A percentile compares a stretch with the other conserved stretches of the same genome.
These are phyloP conservation scores for Habrosyne pyritoides DNA, from an alignment of 2,888 invertebrate genomes.

Conservation along the genomic window DNA sequence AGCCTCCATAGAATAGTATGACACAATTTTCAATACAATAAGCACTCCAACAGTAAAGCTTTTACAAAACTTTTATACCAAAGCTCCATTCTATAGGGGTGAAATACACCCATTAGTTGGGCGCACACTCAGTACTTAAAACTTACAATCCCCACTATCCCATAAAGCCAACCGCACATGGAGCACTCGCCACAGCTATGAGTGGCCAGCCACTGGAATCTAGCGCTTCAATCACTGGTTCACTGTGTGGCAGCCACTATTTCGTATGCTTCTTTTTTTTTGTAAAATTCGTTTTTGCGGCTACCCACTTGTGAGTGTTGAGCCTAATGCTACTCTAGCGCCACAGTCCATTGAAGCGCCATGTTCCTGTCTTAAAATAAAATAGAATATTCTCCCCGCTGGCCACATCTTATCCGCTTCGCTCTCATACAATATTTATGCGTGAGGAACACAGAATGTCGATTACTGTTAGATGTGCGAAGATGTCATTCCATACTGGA, in stretches of 20 bases:
- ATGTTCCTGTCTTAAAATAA: conserved; percentile 45
- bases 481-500: conserved; percentile 8
- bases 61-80: neutral
- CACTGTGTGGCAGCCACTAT: neutral
- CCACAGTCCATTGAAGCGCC: conserved; percentile 27
- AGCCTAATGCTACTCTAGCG: conserved; percentile 18
- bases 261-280: no score
- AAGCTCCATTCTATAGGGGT: neutral
- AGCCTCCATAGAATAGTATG: no score
- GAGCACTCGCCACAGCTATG: neutral
- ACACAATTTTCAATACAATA: neutral
- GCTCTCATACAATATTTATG: conserved; percentile 73
- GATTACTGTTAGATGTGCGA: conserved; percentile 53
- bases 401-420: conserved; percentile 59
- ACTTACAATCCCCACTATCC: neutral
- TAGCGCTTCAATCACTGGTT: neutral
- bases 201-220: neutral
- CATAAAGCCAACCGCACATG: neutral
- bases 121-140: neutral
- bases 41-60: neutral
- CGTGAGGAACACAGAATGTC: conserved; percentile 69
- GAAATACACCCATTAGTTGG: neutral
- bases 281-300: neutral
- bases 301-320: conserved; percentile 6
- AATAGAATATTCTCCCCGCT: conserved; percentile 53